Evolutionary conservation across 2,797 vertebrate species (phyloP).

Genomic region (Trematomus bernacchii): DNA sequence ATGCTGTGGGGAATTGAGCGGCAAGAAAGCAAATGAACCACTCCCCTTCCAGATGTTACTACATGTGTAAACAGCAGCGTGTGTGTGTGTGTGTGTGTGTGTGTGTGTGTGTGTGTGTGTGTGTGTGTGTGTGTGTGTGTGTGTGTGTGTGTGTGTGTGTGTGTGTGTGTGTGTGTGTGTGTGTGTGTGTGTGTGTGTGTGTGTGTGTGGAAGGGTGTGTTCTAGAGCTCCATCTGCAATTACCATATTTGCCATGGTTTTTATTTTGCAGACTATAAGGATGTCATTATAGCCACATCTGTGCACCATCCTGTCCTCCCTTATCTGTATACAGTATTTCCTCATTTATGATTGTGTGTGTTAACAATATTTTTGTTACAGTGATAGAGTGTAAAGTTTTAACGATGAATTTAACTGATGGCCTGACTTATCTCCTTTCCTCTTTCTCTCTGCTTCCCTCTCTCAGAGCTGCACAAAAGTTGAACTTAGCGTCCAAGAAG

Average conservation of each 20-base stretch:
- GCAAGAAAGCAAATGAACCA: conserved; percentile 63
- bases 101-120: conserved; percentile 14
- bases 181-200: conserved; percentile 20
- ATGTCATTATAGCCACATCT: conserved; percentile 41
- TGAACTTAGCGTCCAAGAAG: conserved; percentile 96
- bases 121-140: conserved; percentile 5
- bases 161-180: conserved; percentile 8
- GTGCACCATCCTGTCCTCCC: background rate
- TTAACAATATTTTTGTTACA: background rate
- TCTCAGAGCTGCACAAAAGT: conserved; percentile 95
- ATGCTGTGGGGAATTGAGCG: conserved; percentile 43
- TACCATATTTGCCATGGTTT: conserved; percentile 46
- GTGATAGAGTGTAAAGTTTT: background rate
- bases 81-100: conserved; percentile 20
- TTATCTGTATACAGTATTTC: background rate
- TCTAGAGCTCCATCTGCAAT: conserved; percentile 37
- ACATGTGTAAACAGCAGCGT: conserved; percentile 58
- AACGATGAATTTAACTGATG: conserved; percentile 1
- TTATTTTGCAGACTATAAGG: conserved; percentile 35
- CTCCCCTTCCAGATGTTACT: conserved; percentile 70
- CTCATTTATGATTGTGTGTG: background rate
- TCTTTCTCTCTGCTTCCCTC: conserved; percentile 8
- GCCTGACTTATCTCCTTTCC: background rate
- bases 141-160: conserved; percentile 15
- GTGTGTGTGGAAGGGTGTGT: conserved; percentile 23